Evolutionary conservation across 2,888 invertebrate genomes (phyloP), one percentile per base, ranked within the genome.

Genomic region (Agonum fuliginosum): DNA sequence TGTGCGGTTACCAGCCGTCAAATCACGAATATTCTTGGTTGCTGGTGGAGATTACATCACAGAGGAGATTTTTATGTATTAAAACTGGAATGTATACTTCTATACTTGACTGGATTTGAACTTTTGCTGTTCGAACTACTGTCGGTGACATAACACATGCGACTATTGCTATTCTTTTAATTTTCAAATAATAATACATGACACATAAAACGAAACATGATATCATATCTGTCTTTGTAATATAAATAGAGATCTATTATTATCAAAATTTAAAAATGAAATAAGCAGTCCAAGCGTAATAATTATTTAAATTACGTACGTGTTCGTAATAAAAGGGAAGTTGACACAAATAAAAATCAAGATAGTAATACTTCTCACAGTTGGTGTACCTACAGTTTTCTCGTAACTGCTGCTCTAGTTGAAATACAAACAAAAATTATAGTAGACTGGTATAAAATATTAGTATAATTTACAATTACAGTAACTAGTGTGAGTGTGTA

Each of bases 381-480:
- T 43, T 14, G 43, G 17, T 12, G 43, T 20, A 37, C 37, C 37
- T 37, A 48, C 48, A 54, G 24, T 54, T 54, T 54, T 54, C 54
- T 54, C 12, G 5, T n/a, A 24, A 10, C 24, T n/a, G 5, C 22
- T 24, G 37, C 37, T 37, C 37, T 37, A 12, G n/a, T n/a, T n/a
- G n/a, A n/a, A 10, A 37, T n/a, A 37, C 1, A n/a, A 10, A 54
- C 24, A 54, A 48, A 54, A 54, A 24, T 24, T 54, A 54, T 54
- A 12, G 20, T 12, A 54, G 12, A 54, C n/a, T 54, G 12, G 54
- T 54, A 24, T 62, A 17, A 62, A 62, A 30, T 62, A 62, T 17
- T 62, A 30, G 10, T 62, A 30, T 62, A 62, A 62, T 17, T 62
- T 62, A 62, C 58, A 62, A 30, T 62, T 62, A 62, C 10, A 62